These are phyloP conservation scores for Phocoena sinus DNA, from an alignment of 2,113 vertebrate species.

Conservation along the genomic window DNA sequence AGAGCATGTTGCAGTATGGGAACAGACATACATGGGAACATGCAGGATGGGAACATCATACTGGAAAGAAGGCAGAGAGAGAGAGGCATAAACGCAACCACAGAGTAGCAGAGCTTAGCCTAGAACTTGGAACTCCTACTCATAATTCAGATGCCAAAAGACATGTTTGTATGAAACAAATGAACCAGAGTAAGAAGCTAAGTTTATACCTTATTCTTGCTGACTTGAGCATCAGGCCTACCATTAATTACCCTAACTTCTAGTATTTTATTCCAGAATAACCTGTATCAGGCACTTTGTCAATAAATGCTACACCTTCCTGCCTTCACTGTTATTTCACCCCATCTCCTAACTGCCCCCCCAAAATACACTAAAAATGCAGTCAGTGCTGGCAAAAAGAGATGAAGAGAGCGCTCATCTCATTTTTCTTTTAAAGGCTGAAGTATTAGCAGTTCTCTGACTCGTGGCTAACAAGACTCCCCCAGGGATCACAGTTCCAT, in stretches of 20 bases:
- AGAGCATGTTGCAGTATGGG: not conserved
- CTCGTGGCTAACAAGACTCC: not conserved
- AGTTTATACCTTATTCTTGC: not conserved
- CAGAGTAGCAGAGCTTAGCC: not conserved
- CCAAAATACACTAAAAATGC: not conserved
- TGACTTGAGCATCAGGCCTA: not conserved
- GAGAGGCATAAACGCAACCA: not conserved
- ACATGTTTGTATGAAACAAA: not conserved
- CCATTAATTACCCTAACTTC: not conserved
- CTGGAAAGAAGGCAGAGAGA: not conserved
- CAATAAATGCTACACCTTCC: not conserved
- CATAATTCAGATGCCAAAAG: not conserved
- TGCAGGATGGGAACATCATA: no score
- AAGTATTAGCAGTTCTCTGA: not conserved
- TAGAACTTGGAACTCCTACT: not conserved
- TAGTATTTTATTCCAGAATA: not conserved
- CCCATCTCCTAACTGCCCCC: not conserved
- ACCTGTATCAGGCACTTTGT: not conserved
- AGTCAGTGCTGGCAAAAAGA: not conserved
- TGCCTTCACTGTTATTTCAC: not conserved
- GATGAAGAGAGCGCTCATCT: not conserved
- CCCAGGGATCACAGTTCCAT: not conserved
- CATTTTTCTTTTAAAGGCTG: not conserved
- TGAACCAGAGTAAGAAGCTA: not conserved
- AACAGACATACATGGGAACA: not conserved